Base-by-base conservation (phyloP, 2,797 vertebrate species). In the Lindbergichthys nudifrons region DNA sequence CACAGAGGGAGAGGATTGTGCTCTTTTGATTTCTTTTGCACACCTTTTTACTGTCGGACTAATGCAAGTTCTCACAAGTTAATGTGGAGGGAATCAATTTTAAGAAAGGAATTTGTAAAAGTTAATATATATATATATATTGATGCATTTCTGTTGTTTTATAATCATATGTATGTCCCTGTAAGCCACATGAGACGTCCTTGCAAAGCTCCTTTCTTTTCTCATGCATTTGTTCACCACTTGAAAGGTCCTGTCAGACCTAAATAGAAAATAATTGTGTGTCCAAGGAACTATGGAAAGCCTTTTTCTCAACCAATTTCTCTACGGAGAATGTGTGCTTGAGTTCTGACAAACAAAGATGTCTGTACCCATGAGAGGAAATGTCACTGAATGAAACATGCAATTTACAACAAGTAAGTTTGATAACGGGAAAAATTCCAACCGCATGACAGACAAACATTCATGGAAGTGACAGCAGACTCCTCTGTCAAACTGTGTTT, bases 401-500 rank as follows among this genome's bases (percentile, higher is more conserved):
- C 43, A 11, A 16, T 59, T 80, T 71, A 74, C 45, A 75, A 74
- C n/a, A 65, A 75, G 69, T 21, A 39, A 0, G 53, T 78, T 60
- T 70, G 23, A 72, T 68, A 66, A 36, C 50, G 57, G 42, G 56
- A 70, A 64, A 60, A 69, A 87, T 89, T 88, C 83, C 80, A 58
- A 42, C 46, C 60, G 65, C 18, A 65, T 81, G 84, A 86, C 64
- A 54, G 71, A 66, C 56, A 79, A 65, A 73, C 51, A 68, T 68
- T 74, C 41, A 21, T 72, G 65, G 72, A 86, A 74, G 23, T 73
- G 73, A 88, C 77, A 83, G 73, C 70, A 70, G 60, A 57, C 32
- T 70, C 47, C 59, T 81, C 78, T 85, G 89, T 89, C 67, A 77
- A 70, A 83, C 70, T 59, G 36, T 39, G 70, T 72, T 83, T 78